A percentile compares a stretch with the other conserved stretches of the same genome.
These are phyloP conservation scores for Dioctria linearis DNA, from an alignment of 2,888 invertebrate species.

Conservation along the genomic window DNA sequence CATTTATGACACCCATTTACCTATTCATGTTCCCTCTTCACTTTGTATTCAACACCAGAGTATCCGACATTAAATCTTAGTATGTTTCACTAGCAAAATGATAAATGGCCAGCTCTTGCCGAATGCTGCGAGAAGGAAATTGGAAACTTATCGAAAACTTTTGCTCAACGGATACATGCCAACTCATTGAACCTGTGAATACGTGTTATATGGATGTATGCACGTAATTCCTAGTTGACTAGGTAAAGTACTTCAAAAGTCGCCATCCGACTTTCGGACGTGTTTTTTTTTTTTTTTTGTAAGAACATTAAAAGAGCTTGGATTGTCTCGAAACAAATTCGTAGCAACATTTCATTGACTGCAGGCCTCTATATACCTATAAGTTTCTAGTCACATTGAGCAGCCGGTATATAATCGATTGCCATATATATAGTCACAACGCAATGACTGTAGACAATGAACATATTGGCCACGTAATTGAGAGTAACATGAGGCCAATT, in stretches of 20 bases:
- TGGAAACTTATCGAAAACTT: constrained; percentile 46
- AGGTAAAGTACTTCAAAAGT: background rate
- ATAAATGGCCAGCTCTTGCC: constrained; percentile 31
- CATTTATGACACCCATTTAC: constrained; percentile 52
- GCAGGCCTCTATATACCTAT: background rate
- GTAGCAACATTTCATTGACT: constrained; percentile 23
- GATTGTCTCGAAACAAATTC: constrained; percentile 25
- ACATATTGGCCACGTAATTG: constrained; percentile 52
- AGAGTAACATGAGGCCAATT: constrained; percentile 52
- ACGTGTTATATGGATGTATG: constrained; percentile 15
- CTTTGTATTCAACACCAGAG: constrained; percentile 43
- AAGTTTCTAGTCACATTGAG: background rate
- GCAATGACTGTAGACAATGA: constrained; percentile 32
- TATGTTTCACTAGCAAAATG: background rate
- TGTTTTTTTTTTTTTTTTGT: background rate
- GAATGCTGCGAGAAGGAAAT: constrained; percentile 38
- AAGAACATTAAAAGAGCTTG: constrained; percentile 6
- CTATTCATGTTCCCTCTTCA: constrained; percentile 35
- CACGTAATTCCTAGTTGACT: background rate
- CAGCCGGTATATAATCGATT: background rate
- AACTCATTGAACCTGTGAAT: constrained; percentile 34
- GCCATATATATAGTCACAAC: background rate
- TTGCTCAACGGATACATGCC: constrained; percentile 18
- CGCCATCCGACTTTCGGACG: constrained; percentile 3
- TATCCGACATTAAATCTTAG: constrained; percentile 46